phyloP scores from a whole-genome alignment of 2,113 vertebrate genomes.

The Anas platyrhynchos region DNA sequence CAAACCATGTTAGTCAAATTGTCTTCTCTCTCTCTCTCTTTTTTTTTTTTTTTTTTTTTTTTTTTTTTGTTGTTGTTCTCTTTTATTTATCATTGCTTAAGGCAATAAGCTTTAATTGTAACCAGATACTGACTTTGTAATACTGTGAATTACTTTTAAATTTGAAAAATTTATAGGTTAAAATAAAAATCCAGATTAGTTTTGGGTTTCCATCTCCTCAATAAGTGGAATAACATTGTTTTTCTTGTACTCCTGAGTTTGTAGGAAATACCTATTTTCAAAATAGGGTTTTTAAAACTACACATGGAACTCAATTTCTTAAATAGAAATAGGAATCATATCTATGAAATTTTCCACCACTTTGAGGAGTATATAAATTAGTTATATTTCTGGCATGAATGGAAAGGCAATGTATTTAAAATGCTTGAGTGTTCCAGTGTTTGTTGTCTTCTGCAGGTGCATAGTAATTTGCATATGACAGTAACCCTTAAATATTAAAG shows the following conservation, averaged over 20 bases:
- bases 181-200: not conserved
- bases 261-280: not conserved
- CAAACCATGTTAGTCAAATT: fast-evolving
- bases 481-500: not conserved
- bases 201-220: not conserved
- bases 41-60: not conserved
- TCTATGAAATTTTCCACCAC: not conserved
- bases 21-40: not conserved
- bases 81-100: not conserved
- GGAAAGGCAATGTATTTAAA: not conserved
- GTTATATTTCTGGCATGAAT: not conserved
- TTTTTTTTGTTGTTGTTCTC: no score
- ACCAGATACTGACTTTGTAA: not conserved
- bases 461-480: not conserved
- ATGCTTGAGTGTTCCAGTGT: not conserved
- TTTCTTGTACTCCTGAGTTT: not conserved
- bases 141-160: not conserved
- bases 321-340: not conserved
- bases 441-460: not conserved
- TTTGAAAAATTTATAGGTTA: not conserved
- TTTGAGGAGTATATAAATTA: not conserved
- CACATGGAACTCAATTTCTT: not conserved
- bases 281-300: not conserved
- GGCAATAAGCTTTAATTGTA: not conserved
- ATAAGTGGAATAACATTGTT: not conserved